These are phyloP conservation scores for Theodoxus fluviatilis DNA, from an alignment of 2,888 invertebrate species.

Conservation along the genomic window DNA sequence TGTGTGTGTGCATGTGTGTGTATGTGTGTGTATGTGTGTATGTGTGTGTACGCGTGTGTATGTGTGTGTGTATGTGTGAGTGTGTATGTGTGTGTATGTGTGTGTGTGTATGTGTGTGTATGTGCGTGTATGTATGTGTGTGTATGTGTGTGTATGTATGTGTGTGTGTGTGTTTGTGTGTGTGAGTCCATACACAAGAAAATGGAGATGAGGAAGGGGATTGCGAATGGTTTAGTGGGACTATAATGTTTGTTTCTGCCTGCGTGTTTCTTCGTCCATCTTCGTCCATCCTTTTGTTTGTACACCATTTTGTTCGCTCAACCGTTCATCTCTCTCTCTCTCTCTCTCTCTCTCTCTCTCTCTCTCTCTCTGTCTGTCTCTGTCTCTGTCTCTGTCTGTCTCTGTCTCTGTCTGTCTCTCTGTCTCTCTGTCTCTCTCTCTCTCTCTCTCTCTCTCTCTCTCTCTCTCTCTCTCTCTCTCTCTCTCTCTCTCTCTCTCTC, in stretches of 20 bases:
- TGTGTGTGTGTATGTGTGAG: conserved; percentile 20
- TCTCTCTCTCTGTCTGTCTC: not conserved
- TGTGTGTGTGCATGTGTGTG: not conserved
- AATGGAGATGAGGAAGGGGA: too few relatives aligned
- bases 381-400: not conserved
- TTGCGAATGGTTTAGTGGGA: too few relatives aligned
- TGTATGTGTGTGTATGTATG: conserved; percentile 9
- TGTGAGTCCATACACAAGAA: conserved; percentile 4
- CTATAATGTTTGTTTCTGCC: too few relatives aligned
- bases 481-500: not conserved
- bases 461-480: not conserved
- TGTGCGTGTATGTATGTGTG: conserved; percentile 20
- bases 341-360: not conserved
- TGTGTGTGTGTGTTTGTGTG: conserved; percentile 8
- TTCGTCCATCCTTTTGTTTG: too few relatives aligned
- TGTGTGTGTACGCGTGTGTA: conserved; percentile 9
- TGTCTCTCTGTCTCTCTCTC: not conserved
- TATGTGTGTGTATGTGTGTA: not conserved
- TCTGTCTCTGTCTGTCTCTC: not conserved
- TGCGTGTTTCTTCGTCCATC: too few relatives aligned
- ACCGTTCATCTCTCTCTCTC: conserved; percentile 13
- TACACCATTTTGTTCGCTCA: too few relatives aligned
- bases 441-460: not conserved
- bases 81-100: conserved; percentile 24
- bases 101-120: conserved; percentile 21